Conservation (phyloP, 2,797 vertebrate genomes). For the Hemibagrus guttatus region DNA sequence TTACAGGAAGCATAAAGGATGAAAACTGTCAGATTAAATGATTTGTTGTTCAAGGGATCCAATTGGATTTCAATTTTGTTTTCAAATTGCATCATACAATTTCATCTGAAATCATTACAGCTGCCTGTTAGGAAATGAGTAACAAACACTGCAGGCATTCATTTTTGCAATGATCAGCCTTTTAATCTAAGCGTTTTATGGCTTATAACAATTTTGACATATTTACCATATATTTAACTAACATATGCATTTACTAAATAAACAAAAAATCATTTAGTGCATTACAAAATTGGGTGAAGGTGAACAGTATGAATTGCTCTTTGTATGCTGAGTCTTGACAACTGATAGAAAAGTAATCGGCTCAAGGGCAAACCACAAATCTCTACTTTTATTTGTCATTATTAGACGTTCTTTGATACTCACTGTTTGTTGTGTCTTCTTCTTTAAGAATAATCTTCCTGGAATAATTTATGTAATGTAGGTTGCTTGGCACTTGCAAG, state of each 20-base stretch:
- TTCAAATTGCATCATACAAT: background rate
- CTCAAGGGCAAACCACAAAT: background rate
- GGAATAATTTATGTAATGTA: background rate
- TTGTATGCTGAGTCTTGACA: background rate
- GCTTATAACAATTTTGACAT: background rate
- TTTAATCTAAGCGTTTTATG: background rate
- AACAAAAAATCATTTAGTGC: background rate
- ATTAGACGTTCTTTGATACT: background rate
- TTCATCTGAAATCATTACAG: background rate
- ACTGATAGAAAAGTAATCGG: background rate
- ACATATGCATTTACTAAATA: background rate
- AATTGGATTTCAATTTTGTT: background rate
- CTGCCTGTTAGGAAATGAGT: background rate
- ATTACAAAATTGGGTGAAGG: background rate
- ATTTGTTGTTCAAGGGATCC: background rate
- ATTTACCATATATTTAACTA: background rate
- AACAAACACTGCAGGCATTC: background rate
- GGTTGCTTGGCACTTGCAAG: background rate
- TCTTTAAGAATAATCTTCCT: slow-evolving; percentile 2
- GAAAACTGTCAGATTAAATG: background rate
- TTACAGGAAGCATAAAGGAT: background rate
- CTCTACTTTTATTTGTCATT: background rate
- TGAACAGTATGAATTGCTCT: background rate
- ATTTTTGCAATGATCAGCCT: background rate
- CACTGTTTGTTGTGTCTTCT: background rate